Conservation (phyloP, 2,888 invertebrate species). For the Drosophila suboccidentalis region DNA sequence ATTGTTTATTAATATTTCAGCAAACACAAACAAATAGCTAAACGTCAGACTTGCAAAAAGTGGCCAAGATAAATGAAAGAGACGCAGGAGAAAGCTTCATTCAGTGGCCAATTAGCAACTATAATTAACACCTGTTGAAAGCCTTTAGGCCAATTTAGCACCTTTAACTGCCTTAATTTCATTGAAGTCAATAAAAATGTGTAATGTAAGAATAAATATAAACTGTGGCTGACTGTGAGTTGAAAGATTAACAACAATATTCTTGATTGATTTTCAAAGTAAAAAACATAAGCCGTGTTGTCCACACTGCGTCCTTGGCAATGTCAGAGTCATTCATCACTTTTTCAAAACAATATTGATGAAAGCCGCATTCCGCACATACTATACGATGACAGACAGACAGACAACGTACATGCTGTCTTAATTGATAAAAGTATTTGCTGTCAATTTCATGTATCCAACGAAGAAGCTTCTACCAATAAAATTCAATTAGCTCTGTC, state of each 20-base stretch:
- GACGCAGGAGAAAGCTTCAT: not conserved
- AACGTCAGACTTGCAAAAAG: conserved; percentile 21
- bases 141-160: conserved; percentile 46
- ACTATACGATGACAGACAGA: conserved; percentile 12
- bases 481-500: conserved; percentile 48
- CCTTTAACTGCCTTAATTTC: conserved; percentile 17
- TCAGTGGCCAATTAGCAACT: conserved; percentile 32
- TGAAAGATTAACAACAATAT: not conserved
- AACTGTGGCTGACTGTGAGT: not conserved
- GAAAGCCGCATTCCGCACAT: conserved; percentile 50
- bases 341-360: conserved; percentile 40
- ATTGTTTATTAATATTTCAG: conserved; percentile 60
- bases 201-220: not conserved
- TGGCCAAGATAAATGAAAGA: conserved; percentile 4
- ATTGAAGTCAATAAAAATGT: not conserved
- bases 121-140: conserved; percentile 37
- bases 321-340: conserved; percentile 49
- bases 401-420: conserved; percentile 28
- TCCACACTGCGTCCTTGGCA: conserved; percentile 20
- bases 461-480: conserved; percentile 28
- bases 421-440: conserved; percentile 70
- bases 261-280: conserved; percentile 9
- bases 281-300: conserved; percentile 12
- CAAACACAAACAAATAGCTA: conserved; percentile 39
- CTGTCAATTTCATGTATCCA: conserved; percentile 60